Percentiles rank a stretch among this genome's conserved stretches.
phyloP scores from a whole-genome alignment of 2,113 vertebrate species.

The Alosa alosa region DNA sequence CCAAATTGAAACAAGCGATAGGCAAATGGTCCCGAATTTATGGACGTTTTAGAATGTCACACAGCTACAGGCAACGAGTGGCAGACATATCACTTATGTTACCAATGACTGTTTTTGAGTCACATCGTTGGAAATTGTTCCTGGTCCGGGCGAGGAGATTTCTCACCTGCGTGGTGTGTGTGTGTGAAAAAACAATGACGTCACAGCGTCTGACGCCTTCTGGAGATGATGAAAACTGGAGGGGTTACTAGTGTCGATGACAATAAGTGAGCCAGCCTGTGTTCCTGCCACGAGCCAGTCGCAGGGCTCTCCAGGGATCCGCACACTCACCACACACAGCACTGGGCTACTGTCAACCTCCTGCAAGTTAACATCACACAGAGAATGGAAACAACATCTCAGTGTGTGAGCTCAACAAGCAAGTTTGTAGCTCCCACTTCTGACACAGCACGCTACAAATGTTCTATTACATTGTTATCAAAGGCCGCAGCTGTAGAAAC shows the following conservation, averaged over 20 bases:
- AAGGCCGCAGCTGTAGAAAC: background rate
- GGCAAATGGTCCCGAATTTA: no score
- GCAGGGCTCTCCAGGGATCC: conserved; percentile 71
- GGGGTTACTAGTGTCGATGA: conserved; percentile 70
- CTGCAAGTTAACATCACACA: conserved; percentile 55
- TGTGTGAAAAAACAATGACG: conserved; percentile 82
- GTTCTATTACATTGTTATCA: no score
- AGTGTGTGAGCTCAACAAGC: no score
- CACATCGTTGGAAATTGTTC: background rate
- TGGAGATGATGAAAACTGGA: conserved; percentile 75
- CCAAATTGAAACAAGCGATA: no score
- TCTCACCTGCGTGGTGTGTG: conserved; percentile 65
- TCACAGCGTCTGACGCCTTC: conserved; percentile 84
- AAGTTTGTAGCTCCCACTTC: no score
- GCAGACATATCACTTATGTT: no score
- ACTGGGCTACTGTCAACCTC: conserved; percentile 82
- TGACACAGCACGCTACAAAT: no score
- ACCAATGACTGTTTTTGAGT: no score
- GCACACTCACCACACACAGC: conserved; percentile 80
- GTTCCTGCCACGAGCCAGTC: conserved; percentile 90
- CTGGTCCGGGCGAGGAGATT: background rate
- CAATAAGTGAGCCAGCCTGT: conserved; percentile 82
- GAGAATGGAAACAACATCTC: background rate
- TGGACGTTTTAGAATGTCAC: no score
- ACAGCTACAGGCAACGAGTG: no score